Percentiles rank a stretch among this genome's conserved stretches.
Evolutionary conservation across 1,140 invertebrate genomes (phyloP).

Genomic region (Zeugodacus cucurbitae): DNA sequence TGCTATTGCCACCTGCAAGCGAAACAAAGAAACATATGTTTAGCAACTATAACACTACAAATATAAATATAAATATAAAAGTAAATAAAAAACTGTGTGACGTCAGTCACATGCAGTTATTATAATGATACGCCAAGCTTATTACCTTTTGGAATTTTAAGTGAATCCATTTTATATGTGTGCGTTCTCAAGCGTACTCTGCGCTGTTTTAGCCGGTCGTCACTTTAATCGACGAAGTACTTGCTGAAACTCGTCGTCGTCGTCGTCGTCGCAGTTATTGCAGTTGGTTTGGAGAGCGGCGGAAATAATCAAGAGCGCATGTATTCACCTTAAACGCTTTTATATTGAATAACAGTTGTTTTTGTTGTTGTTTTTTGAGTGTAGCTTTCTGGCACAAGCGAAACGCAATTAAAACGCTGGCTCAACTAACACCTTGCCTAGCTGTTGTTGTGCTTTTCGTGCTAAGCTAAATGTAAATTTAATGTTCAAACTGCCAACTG

Average conservation of each 20-base stretch:
- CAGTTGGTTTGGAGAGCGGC: background rate
- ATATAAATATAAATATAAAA: no score
- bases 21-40: slow-evolving; percentile 24
- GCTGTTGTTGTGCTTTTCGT: background rate
- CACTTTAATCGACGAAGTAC: background rate
- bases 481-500: background rate
- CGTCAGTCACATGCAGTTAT: no score
- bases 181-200: background rate
- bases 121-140: background rate
- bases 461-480: background rate
- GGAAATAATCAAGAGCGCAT: background rate
- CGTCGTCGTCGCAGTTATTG: slow-evolving; percentile 13
- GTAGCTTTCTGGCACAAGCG: background rate
- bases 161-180: slow-evolving; percentile 57
- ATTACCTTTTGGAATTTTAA: slow-evolving; percentile 52
- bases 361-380: background rate
- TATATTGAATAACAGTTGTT: background rate
- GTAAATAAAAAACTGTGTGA: no score
- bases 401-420: background rate
- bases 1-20: slow-evolving; percentile 49
- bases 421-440: background rate
- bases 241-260: background rate
- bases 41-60: background rate
- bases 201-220: background rate
- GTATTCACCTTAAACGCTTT: background rate